Evolutionary conservation across 2,113 vertebrate species (phyloP), one percentile per base, ranked within the genome.

Genomic region (Menidia beryllina): DNA sequence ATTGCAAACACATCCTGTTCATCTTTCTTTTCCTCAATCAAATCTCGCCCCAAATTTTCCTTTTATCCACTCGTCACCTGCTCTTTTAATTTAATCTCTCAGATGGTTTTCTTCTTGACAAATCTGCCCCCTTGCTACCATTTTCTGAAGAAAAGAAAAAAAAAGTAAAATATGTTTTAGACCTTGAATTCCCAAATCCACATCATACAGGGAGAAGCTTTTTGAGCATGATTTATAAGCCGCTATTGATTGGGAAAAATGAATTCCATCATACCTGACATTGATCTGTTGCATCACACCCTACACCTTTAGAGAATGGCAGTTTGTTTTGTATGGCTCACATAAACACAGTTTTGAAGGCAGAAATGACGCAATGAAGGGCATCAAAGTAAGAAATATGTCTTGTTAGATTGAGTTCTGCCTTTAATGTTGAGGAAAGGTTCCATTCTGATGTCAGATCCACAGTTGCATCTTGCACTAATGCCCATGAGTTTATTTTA

Each of bases 281-380:
- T 68, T 70, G 77, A 84, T 86, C 62, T n/a, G 47, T 82, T 85
- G 79, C 53, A 50, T 71, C 70, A 67, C 30, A 60, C n/a, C n/a
- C n/a, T n/a, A 15, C 7, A 17, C 50, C 73, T 20, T 53, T 55
- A 56, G 72, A 81, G 71, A 77, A 41, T 25, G 43, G 30, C 45
- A 69, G 66, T 68, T 81, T 81, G 72, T 69, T 84, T 75, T 43
- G 38, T 53, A 54, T 69, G 69, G 72, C 79, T 61, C 72, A 43
- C 21, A 52, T 71, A 74, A 87, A 83, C 64, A 71, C 21, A 50
- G 45, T 41, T 69, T 66, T 82, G 67, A 85, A 76, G 51, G 58
- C 53, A 48, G 41, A 7, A 24, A 30, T 73, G 77, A 84, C 62
- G 78, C 70, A 87, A 82, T 34, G 2, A 30, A 55, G 45, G 30